Conservation (phyloP, 1,140 invertebrate genomes). For the Dysdera silvatica region DNA sequence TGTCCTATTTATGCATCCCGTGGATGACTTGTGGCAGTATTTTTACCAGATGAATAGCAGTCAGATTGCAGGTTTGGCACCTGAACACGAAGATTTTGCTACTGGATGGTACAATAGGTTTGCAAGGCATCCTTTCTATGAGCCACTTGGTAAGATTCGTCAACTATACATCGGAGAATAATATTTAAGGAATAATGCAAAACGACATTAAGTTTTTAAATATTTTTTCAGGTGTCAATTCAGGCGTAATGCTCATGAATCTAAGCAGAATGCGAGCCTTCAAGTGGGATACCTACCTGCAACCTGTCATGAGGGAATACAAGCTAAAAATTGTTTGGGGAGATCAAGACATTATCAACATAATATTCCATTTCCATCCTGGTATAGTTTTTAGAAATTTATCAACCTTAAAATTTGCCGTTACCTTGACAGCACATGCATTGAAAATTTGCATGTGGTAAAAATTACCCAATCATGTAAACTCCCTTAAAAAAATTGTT, state of each 20-base stretch:
- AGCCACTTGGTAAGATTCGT: constrained; percentile 59
- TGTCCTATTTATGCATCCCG: constrained; percentile 72
- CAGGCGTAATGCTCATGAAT: constrained; percentile 96
- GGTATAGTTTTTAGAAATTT: no score
- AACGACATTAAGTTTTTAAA: no score
- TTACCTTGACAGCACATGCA: no score
- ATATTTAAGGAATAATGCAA: not conserved
- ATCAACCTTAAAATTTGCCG: no score
- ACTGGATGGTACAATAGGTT: constrained; percentile 94
- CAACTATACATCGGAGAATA: not conserved
- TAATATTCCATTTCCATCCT: constrained; percentile 84
- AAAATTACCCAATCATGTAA: no score
- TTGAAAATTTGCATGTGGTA: no score
- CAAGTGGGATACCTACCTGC: constrained; percentile 72
- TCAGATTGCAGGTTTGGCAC: constrained; percentile 76
- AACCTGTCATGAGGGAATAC: constrained; percentile 76
- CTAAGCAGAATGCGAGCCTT: constrained; percentile 79
- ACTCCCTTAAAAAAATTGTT: no score
- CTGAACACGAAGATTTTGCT: constrained; percentile 82
- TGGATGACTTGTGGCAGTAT: constrained; percentile 70
- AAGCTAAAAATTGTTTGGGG: constrained; percentile 84
- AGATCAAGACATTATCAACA: constrained; percentile 96
- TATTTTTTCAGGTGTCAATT: constrained; percentile 77
- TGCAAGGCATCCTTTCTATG: constrained; percentile 89
- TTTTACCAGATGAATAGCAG: constrained; percentile 75